Conservation (phyloP, 2,888 invertebrate genomes). For the Seira ritae region DNA sequence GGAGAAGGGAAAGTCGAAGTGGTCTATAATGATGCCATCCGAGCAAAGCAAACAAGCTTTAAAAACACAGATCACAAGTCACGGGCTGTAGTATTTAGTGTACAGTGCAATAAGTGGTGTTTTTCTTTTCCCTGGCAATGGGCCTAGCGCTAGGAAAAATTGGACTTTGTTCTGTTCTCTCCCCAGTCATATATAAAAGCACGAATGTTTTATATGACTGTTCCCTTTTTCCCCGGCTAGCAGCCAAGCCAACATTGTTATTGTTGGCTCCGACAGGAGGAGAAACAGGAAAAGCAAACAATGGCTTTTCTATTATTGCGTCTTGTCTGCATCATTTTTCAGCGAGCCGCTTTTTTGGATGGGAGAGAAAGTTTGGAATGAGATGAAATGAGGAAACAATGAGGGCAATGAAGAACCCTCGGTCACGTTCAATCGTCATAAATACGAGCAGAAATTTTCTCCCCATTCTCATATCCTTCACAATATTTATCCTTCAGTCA, state of each 20-base stretch:
- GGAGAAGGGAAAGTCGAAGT: not conserved
- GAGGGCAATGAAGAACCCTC: constrained; percentile 55
- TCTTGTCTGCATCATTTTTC: constrained; percentile 20
- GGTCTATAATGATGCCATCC: constrained; percentile 4
- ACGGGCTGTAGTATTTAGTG: not conserved
- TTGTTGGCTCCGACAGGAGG: constrained; percentile 1
- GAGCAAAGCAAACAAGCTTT: not conserved
- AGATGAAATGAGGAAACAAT: constrained; percentile 51
- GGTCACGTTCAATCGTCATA: constrained; percentile 58
- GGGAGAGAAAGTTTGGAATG: constrained; percentile 25
- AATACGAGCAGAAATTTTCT: constrained; percentile 38
- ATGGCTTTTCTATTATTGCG: constrained; percentile 36
- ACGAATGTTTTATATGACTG: not conserved
- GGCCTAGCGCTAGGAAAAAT: not conserved
- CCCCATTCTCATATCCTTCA: constrained; percentile 21
- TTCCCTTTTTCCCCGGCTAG: not conserved
- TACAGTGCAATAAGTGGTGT: constrained; percentile 2
- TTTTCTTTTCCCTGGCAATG: constrained; percentile 10
- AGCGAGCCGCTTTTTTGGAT: constrained; percentile 31
- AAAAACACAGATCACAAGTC: constrained; percentile 3
- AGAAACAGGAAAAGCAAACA: constrained; percentile 40
- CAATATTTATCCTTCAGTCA: not conserved
- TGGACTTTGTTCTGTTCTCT: not conserved
- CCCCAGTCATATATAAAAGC: not conserved
- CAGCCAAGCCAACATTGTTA: not conserved